A percentile compares a stretch with the other conserved stretches of the same genome.
Evolutionary conservation across 1,140 invertebrate genomes (phyloP).

Genomic region (Dufourea novaeangliae): DNA sequence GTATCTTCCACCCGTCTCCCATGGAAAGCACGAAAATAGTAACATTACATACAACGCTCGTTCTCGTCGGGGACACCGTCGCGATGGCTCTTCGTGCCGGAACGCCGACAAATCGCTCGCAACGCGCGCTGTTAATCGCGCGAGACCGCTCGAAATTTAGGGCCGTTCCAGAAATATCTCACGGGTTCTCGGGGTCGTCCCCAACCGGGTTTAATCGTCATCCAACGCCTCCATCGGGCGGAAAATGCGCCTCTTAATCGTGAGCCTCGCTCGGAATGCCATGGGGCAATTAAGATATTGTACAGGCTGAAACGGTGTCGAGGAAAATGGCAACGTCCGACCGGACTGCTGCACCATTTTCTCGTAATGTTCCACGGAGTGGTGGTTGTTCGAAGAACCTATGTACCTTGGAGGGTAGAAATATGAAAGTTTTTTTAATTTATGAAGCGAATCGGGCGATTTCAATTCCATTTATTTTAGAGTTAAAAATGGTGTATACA

Average conservation of each 20-base stretch:
- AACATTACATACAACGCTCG: too few relatives aligned
- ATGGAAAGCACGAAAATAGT: conserved; percentile 46
- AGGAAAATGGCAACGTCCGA: too few relatives aligned
- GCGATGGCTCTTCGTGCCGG: conserved; percentile 47
- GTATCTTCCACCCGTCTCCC: background rate
- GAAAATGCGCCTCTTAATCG: conserved; percentile 28
- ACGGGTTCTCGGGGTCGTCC: conserved; percentile 6
- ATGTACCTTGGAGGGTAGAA: too few relatives aligned
- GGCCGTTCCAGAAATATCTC: conserved; percentile 39
- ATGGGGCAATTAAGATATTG: too few relatives aligned
- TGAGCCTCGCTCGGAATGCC: background rate
- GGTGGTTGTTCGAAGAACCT: too few relatives aligned
- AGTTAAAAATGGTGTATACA: too few relatives aligned
- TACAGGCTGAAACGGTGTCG: too few relatives aligned
- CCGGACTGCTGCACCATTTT: too few relatives aligned
- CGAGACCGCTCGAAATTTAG: conserved; percentile 38
- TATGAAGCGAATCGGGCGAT: too few relatives aligned
- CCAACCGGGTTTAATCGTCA: conserved; percentile 27
- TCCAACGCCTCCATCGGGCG: background rate
- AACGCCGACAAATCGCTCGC: conserved; percentile 53
- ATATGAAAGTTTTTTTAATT: too few relatives aligned
- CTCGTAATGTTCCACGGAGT: too few relatives aligned
- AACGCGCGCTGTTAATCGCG: conserved; percentile 52
- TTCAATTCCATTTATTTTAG: too few relatives aligned
- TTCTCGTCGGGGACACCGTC: conserved; percentile 40